Evolutionary conservation across 2,113 vertebrate species (phyloP), one percentile per base, ranked within the genome.

Genomic region (Leucosticte australis): DNA sequence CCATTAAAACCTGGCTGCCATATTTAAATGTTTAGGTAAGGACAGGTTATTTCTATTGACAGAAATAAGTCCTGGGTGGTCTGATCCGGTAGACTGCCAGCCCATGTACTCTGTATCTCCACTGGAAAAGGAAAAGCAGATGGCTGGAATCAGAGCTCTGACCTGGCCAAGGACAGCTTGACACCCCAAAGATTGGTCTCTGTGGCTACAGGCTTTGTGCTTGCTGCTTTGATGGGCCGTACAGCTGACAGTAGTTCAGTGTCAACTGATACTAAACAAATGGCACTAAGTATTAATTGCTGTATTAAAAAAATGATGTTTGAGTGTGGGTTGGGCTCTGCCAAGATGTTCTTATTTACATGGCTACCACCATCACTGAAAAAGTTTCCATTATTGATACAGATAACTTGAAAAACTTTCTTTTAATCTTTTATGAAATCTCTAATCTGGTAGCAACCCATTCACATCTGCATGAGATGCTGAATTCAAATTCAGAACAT

Each of bases 301-400:
- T 3, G 0, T 52, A 57, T 56, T 33, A 21, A 87, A 80, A 80
- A 73, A 82, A 31, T 14, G 5, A 2, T 47, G 9, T 31, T 53
- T 69, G 23, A 62, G 19, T 35, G 21, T 41, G 33, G 10, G 17
- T 39, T 93, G 56, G 31, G 23, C 6, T 2, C 50, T 65, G 16
- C 37, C 8, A 68, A 41, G 30, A 33, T 42, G 9, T 31, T 92
- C 15, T 60, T 44, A 31, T 44, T 83, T 41, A 23, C 3, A 1
- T 53, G 39, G 62, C 37, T 62, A 2, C 23, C 57, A 1, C 10
- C 7, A 31, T 76, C 26, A 44, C 41, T 52, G 44, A 39, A n/a
- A 78, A 49, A 6, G 1, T 28, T 62, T 64, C 27, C 1, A 2
- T 41, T 21, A 37, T 44, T 0, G 0, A 33, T 37, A 10, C 6